Percentiles rank a stretch among this genome's conserved stretches.
Evolutionary conservation across 2,888 invertebrate species (phyloP).

Genomic region (Alviniconcha strummeri): DNA sequence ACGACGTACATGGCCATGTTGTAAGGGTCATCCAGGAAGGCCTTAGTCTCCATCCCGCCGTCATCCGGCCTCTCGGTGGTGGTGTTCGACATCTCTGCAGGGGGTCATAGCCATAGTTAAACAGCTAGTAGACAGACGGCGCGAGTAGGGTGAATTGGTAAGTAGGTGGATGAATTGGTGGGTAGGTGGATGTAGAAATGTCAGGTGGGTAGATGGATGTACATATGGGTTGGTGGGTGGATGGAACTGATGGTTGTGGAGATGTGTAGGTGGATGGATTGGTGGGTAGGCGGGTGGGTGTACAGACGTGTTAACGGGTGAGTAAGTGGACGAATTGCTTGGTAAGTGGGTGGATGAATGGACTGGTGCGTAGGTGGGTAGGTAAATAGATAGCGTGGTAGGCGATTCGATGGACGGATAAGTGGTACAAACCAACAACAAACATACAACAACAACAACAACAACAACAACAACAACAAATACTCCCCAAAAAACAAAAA

Average conservation of each 20-base stretch:
- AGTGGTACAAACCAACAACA: not conserved
- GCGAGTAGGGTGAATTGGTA: too few species aligned
- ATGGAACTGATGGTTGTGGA: too few species aligned
- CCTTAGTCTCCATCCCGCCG: not conserved
- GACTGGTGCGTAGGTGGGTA: not conserved
- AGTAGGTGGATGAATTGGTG: too few species aligned
- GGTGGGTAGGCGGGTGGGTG: too few species aligned
- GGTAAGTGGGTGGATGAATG: not conserved
- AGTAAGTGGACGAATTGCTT: not conserved
- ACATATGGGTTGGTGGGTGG: too few species aligned
- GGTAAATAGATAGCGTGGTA: not conserved
- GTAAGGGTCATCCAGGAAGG: constrained; percentile 26
- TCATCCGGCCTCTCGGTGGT: not conserved
- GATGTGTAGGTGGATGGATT: too few species aligned
- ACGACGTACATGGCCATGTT: constrained; percentile 29
- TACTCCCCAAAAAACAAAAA: not conserved
- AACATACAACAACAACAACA: not conserved
- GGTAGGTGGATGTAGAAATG: too few species aligned
- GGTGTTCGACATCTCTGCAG: too few species aligned
- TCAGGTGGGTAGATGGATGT: too few species aligned
- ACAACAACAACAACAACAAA: not conserved
- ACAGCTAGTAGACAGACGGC: too few species aligned
- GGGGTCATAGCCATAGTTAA: too few species aligned
- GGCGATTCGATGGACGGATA: not conserved
- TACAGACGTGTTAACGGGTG: too few species aligned